Percentiles rank a stretch among this genome's conserved stretches.
Evolutionary conservation across 2,797 vertebrate species (phyloP).

Genomic region (Premnoplex brunnescens): DNA sequence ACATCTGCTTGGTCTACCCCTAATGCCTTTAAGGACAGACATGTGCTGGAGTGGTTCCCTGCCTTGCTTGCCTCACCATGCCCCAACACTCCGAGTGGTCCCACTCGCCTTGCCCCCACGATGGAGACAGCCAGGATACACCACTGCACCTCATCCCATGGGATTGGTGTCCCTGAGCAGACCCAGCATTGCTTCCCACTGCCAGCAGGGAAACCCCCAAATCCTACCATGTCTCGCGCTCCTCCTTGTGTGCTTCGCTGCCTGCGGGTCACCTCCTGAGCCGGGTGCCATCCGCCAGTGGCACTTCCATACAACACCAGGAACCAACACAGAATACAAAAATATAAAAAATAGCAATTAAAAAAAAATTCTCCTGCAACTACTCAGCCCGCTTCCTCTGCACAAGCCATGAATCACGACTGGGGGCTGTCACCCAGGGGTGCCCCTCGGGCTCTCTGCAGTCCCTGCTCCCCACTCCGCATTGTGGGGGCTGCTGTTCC

Average conservation of each 20-base stretch:
- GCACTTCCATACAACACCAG: neutral
- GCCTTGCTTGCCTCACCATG: neutral
- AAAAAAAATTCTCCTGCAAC: neutral
- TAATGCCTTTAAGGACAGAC: neutral
- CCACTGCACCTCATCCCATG: accelerated
- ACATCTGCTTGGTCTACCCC: neutral
- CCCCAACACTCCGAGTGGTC: neutral
- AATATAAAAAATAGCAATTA: accelerated
- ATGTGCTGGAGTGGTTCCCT: accelerated
- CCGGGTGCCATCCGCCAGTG: neutral
- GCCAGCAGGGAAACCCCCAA: neutral
- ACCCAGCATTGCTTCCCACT: accelerated
- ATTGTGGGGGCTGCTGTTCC: neutral
- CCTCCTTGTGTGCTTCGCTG: neutral
- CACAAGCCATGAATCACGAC: neutral
- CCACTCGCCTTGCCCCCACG: neutral
- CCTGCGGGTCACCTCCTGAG: neutral
- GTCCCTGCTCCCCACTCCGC: neutral
- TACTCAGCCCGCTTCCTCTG: neutral
- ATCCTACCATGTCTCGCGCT: slow-evolving; percentile 57
- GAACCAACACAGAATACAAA: neutral
- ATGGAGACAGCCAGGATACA: neutral
- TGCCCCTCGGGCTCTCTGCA: neutral
- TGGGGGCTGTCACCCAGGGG: neutral
- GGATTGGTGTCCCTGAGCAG: neutral